Base-by-base conservation (phyloP, 2,113 vertebrate genomes). In the Anhinga anhinga region DNA sequence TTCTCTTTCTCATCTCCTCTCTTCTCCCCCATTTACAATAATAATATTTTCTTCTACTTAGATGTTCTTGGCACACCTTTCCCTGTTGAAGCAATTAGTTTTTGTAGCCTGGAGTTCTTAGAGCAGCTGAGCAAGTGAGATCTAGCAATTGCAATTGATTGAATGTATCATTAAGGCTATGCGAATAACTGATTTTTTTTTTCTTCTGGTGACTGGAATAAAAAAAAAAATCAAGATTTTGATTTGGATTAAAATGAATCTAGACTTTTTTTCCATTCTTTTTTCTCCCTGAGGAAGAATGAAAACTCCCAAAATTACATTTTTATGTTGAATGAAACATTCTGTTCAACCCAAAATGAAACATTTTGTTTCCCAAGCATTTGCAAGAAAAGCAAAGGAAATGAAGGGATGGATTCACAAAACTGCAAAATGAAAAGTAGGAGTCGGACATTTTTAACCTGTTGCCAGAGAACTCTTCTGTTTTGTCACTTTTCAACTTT, bases 331-430 rank as follows among this genome's bases (percentile, higher is more conserved):
- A 86, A 78, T 44, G 23, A 95, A 94, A 47, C 38, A 62, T 87
- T 95, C 42, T 71, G 23, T 82, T 84, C 47, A 91, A 78, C 30
- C 38, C 50, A 8, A 84, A 91, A 86, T 58, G 65, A 96, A 96
- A 70, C 69, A 69, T 93, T 59, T 82, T 1, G 1, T 79, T 93
- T 97, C 79, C 83, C 52, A 87, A 79, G 19, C 20, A 10, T 91
- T 94, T 94, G 70, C 44, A 89, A 89, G 69, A 84, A 86, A 91
- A 94, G 70, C 65, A 91, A 79, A 89, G 65, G 52, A 95, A 92
- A 89, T 81, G 3, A 90, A 92, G 17, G 42, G 80, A 77, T 81
- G 47, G 50, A 89, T 66, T 79, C 77, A 79, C 32, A 71, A 89
- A 94, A 84, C 47, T 69, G 52, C 73, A 93, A 94, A 86, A 81